phyloP scores from a whole-genome alignment of 2,797 vertebrate species.

The Scolopax rusticola region DNA sequence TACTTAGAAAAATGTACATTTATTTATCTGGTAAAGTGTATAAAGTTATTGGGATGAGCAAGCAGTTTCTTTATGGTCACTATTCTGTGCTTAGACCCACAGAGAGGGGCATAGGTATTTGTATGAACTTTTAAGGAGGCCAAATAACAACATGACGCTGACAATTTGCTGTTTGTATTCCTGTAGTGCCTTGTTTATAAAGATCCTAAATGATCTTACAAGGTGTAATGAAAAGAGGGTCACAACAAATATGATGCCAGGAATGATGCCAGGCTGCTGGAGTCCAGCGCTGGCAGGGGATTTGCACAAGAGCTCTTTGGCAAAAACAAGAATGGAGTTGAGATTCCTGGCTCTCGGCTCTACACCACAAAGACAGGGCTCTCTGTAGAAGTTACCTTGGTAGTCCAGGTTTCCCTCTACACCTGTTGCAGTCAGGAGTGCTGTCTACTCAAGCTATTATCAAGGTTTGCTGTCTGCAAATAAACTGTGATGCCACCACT shows the following conservation, averaged over 20 bases:
- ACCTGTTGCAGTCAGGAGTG: not conserved
- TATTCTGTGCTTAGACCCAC: not conserved
- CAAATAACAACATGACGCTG: not conserved
- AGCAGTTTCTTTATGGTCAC: not conserved
- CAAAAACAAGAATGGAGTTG: not conserved
- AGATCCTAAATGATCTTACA: not conserved
- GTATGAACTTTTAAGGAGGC: not conserved
- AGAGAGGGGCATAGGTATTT: not conserved
- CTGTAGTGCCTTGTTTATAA: not conserved
- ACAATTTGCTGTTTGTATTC: not conserved
- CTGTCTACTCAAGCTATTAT: not conserved
- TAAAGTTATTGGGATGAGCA: not conserved
- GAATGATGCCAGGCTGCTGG: not conserved
- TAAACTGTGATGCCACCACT: not conserved
- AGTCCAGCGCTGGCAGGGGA: not conserved
- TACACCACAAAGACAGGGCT: not conserved
- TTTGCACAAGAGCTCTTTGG: not conserved
- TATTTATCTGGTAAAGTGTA: not conserved
- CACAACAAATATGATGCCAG: not conserved
- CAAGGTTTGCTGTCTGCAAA: not conserved
- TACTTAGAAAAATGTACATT: not conserved
- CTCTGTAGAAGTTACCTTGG: not conserved
- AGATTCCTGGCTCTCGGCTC: not conserved
- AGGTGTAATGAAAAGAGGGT: not conserved
- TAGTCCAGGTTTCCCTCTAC: not conserved